Percentiles rank a stretch among this genome's conserved stretches.
Conservation (phyloP, 2,113 vertebrate species). For the Talpa occidentalis region DNA sequence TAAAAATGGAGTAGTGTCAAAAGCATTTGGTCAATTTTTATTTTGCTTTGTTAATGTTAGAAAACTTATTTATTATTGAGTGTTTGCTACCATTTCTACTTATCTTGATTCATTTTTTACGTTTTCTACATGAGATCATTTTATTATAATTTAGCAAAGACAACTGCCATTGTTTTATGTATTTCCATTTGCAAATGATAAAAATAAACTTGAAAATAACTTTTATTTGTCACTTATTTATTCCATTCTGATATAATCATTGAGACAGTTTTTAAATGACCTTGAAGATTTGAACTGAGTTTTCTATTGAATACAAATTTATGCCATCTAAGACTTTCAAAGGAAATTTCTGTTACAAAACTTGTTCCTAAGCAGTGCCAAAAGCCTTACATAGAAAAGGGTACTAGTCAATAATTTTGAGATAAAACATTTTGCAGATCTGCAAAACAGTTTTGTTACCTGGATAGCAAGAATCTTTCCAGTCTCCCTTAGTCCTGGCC, state of each 20-base stretch:
- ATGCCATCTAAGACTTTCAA: neutral
- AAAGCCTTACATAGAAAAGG: neutral
- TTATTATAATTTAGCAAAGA: slow-evolving; percentile 89
- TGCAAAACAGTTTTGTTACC: neutral
- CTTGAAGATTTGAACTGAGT: neutral
- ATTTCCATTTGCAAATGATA: slow-evolving; percentile 80
- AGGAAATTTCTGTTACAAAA: neutral
- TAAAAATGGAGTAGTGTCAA: slow-evolving; percentile 84
- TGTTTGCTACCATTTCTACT: slow-evolving; percentile 89
- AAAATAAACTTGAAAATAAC: slow-evolving; percentile 83
- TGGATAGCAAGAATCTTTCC: neutral
- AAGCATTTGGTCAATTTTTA: slow-evolving; percentile 83
- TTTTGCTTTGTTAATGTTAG: slow-evolving; percentile 88
- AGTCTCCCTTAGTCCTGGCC: neutral
- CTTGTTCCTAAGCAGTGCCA: neutral
- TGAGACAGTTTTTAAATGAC: slow-evolving; percentile 19
- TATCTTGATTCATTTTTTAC: slow-evolving; percentile 78
- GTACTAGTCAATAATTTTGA: neutral
- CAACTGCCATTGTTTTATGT: slow-evolving; percentile 92
- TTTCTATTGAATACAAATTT: neutral
- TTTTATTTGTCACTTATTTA: neutral
- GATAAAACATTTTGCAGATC: neutral
- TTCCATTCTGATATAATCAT: neutral
- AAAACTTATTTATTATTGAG: slow-evolving; percentile 93
- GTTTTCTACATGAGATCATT: slow-evolving; percentile 88